Evolutionary conservation across 2,888 invertebrate species (phyloP), one percentile per base, ranked within the genome.

Genomic region (Geotrupes spiniger): DNA sequence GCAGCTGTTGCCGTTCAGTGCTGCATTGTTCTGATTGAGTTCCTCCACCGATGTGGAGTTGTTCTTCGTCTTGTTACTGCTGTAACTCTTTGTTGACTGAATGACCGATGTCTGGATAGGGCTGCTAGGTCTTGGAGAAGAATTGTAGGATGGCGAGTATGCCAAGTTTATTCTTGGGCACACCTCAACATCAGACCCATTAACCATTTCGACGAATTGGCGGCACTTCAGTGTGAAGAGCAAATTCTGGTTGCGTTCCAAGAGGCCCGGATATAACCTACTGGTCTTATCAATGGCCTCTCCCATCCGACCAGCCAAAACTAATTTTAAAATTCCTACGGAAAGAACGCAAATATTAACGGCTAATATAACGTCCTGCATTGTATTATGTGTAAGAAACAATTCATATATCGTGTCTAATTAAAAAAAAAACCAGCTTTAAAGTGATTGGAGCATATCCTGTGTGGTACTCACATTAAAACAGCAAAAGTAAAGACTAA

Each of bases 151-250:
- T n/a, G 62, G 59, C 11, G 63, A 54, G 54, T 62, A 59, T 46
- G 56, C 58, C 38, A 45, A 29, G 26, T 45, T 49, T 36, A 50
- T 52, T 49, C 54, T 56, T 45, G 73, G 59, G 67, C 71, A 64
- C 65, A 69, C 64, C 57, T 84, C 89, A 36, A 85, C 81, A 74
- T 93, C 92, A 45, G 89, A 85, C 49, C 93, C 93, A 74, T 91
- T 91, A 58, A 98, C 92, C 94, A 97, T 96, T 77, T 99, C 98
- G 28, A 98, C 91, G 77, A 99, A 99, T 78, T 99, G 97, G 54
- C 98, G 87, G 71, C 96, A 96, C 76, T 96, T 96, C 66, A 98
- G 83, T 80, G 92, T 87, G 76, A 99, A 97, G 71, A 93, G 80
- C 63, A 98, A 81, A 74, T 94, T 92, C 62, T 84, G 85, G 76